Percentiles rank a stretch among this genome's conserved stretches.
Conservation (phyloP, 2,113 vertebrate genomes). For the Nesogale talazaci region DNA sequence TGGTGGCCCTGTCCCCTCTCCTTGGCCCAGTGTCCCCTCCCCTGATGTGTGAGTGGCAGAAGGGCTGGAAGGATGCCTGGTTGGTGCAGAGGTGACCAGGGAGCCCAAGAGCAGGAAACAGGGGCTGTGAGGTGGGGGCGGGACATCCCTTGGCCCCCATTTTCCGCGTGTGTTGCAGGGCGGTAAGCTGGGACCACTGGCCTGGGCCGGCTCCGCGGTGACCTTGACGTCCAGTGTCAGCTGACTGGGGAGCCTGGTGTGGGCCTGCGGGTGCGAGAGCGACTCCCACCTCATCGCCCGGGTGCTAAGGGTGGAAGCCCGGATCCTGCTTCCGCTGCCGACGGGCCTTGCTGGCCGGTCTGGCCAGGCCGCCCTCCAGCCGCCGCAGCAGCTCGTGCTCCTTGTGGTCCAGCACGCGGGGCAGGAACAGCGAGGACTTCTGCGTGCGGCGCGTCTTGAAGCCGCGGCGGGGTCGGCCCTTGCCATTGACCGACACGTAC, state of each 20-base stretch:
- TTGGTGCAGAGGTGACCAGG: rapidly evolving
- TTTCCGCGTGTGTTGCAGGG: rapidly evolving
- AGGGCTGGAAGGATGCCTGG: rapidly evolving
- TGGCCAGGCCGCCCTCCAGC: constrained; percentile 82
- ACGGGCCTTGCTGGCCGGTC: background rate
- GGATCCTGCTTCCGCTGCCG: background rate
- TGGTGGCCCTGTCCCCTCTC: background rate
- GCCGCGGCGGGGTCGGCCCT: constrained; percentile 95
- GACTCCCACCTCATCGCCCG: rapidly evolving
- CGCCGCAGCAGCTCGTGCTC: constrained; percentile 93
- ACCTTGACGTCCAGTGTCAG: background rate
- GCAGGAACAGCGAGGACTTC: constrained; percentile 98
- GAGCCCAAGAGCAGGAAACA: too few species aligned
- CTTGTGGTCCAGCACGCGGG: constrained; percentile 94
- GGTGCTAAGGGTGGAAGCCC: background rate
- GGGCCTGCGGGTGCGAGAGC: rapidly evolving
- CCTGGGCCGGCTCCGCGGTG: background rate
- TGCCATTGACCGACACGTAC: constrained; percentile 97
- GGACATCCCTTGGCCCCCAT: rapidly evolving
- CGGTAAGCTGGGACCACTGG: background rate
- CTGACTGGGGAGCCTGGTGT: too few species aligned
- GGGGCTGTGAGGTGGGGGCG: rapidly evolving
- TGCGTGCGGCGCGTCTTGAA: constrained; percentile 96
- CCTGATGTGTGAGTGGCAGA: background rate
- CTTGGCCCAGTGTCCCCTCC: background rate